These are phyloP conservation scores for Labrus mixtus DNA, from an alignment of 2,113 vertebrate species.

Conservation along the genomic window DNA sequence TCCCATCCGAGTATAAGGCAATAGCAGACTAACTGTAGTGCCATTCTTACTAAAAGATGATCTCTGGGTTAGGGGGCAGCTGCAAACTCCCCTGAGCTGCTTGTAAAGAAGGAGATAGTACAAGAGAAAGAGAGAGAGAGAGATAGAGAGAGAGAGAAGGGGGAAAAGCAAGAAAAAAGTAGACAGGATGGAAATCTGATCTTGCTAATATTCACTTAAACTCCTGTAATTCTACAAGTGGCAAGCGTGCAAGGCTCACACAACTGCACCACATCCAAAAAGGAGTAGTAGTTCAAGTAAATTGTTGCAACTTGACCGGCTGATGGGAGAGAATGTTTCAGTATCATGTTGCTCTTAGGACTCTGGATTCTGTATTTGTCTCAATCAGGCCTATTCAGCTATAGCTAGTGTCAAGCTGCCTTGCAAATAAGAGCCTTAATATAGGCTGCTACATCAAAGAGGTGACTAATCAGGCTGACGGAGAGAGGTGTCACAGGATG, in stretches of 20 bases:
- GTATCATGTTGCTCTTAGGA: constrained; percentile 8
- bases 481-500: constrained; percentile 70
- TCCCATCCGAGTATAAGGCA: constrained; percentile 47
- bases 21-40: constrained; percentile 65
- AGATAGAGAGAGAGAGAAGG: background rate
- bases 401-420: constrained; percentile 41
- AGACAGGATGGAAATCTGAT: constrained; percentile 25
- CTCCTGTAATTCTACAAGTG: constrained; percentile 25
- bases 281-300: background rate
- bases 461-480: constrained; percentile 74
- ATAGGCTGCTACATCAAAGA: constrained; percentile 70
- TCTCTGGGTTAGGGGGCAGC: constrained; percentile 72
- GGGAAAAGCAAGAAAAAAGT: background rate
- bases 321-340: constrained; percentile 17
- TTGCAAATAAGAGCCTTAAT: constrained; percentile 63
- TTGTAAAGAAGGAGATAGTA: constrained; percentile 32
- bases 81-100: constrained; percentile 53
- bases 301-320: constrained; percentile 4
- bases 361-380: constrained; percentile 31
- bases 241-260: background rate
- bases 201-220: constrained; percentile 20
- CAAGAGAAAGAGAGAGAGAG: background rate
- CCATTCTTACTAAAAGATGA: constrained; percentile 64
- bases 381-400: constrained; percentile 54
- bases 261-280: constrained; percentile 4